Base-by-base conservation (phyloP, 37 sponge, comb jelly and placozoan genomes). In the Bolinopsis microptera region DNA sequence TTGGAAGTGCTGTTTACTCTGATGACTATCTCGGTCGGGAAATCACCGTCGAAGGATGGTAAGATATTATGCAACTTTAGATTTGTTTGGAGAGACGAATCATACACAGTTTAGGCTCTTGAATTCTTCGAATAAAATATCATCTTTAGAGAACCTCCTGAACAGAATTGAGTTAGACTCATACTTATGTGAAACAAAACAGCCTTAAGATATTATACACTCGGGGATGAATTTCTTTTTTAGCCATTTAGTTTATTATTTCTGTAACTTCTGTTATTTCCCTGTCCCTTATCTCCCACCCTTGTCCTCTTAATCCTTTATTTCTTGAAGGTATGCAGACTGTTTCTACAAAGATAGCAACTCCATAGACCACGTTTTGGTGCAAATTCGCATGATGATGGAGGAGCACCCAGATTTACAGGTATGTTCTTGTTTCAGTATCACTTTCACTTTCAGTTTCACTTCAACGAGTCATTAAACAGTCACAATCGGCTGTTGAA, bases 41-140 rank as follows among this genome's bases (percentile, higher is more conserved):
- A 40, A 86, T 86, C 48, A 86, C 90, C 2, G 90, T 86, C 27
- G 36, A 41, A 3, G 90, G 90, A 86, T 86, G 90, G 90, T 86
- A 27, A 86, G 90, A 9, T 48, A 48, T n/a, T n/a, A n/a, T n/a
- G n/a, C n/a, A n/a, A n/a, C n/a, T n/a, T n/a, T n/a, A n/a, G n/a
- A n/a, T n/a, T n/a, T n/a, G n/a, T n/a, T n/a, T n/a, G n/a, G n/a
- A n/a, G n/a, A n/a, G n/a, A n/a, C n/a, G n/a, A n/a, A n/a, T n/a
- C n/a, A n/a, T n/a, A n/a, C n/a, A n/a, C n/a, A n/a, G n/a, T n/a
- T n/a, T n/a, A n/a, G n/a, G n/a, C n/a, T n/a, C n/a, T n/a, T n/a
- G n/a, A n/a, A n/a, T n/a, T n/a, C n/a, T n/a, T n/a, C n/a, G n/a
- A n/a, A n/a, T n/a, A n/a, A n/a, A n/a, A n/a, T n/a, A n/a, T n/a